phyloP scores from a whole-genome alignment of 2,888 invertebrate genomes.

The Tetragonula carbonaria region DNA sequence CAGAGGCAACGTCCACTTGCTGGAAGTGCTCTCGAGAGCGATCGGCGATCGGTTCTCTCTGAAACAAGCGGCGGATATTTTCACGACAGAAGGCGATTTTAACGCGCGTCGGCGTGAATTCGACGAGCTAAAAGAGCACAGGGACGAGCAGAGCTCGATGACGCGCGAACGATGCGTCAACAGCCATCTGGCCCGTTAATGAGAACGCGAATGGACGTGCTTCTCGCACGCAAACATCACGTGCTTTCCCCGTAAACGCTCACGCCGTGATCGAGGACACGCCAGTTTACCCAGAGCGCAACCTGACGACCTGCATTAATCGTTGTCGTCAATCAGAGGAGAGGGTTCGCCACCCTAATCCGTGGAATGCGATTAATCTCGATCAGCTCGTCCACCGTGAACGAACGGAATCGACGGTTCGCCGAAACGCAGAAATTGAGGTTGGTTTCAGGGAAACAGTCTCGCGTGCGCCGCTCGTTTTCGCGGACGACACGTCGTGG shows the following conservation, averaged over 20 bases:
- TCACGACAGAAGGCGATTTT: not conserved
- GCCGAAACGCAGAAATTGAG: slow-evolving; percentile 54
- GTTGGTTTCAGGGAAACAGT: slow-evolving; percentile 42
- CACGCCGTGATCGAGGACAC: slow-evolving; percentile 45
- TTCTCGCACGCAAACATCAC: slow-evolving; percentile 34
- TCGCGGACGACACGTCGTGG: not conserved
- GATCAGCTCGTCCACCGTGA: slow-evolving; percentile 64
- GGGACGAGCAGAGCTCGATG: slow-evolving; percentile 2
- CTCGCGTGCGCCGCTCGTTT: not conserved
- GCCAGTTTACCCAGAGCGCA: slow-evolving; percentile 59
- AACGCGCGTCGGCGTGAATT: not conserved
- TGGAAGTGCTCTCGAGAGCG: not conserved
- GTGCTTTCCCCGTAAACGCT: slow-evolving; percentile 37
- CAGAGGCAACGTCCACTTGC: not conserved
- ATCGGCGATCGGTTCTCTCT: not conserved
- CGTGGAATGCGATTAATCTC: slow-evolving; percentile 72
- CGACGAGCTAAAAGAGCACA: slow-evolving; percentile 5
- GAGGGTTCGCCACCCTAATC: slow-evolving; percentile 34
- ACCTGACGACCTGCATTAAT: slow-evolving; percentile 71
- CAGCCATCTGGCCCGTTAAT: slow-evolving; percentile 51
- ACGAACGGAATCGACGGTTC: slow-evolving; percentile 60
- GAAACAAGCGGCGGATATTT: not conserved
- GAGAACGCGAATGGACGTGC: slow-evolving; percentile 36
- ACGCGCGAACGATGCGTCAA: slow-evolving; percentile 60
- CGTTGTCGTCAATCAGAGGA: slow-evolving; percentile 72